Conservation (phyloP, 2,888 invertebrate genomes). For the Lasioglossum lativentre region DNA sequence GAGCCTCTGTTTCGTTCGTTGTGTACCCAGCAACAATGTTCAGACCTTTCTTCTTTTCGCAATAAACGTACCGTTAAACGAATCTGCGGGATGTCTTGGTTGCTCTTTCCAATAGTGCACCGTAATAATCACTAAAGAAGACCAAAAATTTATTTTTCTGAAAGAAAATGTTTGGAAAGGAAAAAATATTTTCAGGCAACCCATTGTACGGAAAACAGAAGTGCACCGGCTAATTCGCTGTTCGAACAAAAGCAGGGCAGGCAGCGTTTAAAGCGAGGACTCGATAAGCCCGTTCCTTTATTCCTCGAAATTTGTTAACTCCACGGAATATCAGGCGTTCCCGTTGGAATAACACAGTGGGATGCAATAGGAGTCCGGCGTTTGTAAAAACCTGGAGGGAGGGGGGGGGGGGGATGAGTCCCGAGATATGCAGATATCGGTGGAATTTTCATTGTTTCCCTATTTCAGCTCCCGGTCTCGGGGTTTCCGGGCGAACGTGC, state of each 20-base stretch:
- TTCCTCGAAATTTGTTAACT: constrained; percentile 6
- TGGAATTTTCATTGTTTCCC: constrained; percentile 65
- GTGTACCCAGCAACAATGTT: background rate
- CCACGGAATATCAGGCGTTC: background rate
- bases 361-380: constrained; percentile 1
- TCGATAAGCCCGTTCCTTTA: background rate
- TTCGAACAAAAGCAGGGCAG: background rate
- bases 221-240: background rate
- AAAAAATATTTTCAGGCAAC: background rate
- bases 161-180: background rate
- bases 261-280: background rate
- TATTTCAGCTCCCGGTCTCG: constrained; percentile 45
- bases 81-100: background rate
- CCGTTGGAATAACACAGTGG: background rate
- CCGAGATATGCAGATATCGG: constrained; percentile 59
- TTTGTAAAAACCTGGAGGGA: constrained; percentile 29
- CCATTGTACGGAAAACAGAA: background rate
- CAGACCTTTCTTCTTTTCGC: background rate
- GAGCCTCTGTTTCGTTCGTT: background rate
- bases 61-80: constrained; percentile 14
- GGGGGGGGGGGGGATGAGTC: constrained; percentile 1
- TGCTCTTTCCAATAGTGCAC: background rate
- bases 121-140: background rate
- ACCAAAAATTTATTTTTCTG: background rate
- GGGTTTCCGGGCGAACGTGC: constrained; percentile 5